Evolutionary conservation across 2,113 vertebrate species (phyloP).

Genomic region (Zootoca vivipara): DNA sequence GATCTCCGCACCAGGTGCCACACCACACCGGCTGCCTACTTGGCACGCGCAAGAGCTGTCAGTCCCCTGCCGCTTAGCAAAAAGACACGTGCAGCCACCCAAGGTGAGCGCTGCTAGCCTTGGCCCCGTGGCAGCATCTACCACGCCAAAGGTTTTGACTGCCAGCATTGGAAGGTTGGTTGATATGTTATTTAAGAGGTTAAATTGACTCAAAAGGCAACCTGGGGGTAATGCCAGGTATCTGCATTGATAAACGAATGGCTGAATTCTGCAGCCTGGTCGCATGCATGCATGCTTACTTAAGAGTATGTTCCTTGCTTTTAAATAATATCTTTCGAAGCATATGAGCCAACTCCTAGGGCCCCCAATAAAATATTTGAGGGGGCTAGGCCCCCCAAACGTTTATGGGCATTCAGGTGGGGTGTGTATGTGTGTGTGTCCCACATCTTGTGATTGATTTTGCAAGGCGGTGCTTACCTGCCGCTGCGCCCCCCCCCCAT

Average conservation of each 20-base stretch:
- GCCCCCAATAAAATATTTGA: too few species aligned
- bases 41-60: conserved; percentile 42
- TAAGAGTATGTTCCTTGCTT: neutral
- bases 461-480: too few species aligned
- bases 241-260: conserved; percentile 41
- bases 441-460: too few species aligned
- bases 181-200: neutral
- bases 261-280: too few species aligned
- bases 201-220: conserved; percentile 39
- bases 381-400: too few species aligned
- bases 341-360: too few species aligned
- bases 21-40: conserved; percentile 25
- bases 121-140: neutral
- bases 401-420: too few species aligned
- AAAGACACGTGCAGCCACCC: conserved; percentile 49
- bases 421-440: too few species aligned
- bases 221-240: neutral
- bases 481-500: too few species aligned
- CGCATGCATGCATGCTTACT: neutral
- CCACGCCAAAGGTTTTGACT: neutral
- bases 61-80: conserved; percentile 60
- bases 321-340: neutral
- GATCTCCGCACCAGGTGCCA: conserved; percentile 44
- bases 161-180: neutral
- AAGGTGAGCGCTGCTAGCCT: neutral